These are phyloP conservation scores for Drosophila elegans DNA, from an alignment of 1,140 invertebrate genomes.

Conservation along the genomic window DNA sequence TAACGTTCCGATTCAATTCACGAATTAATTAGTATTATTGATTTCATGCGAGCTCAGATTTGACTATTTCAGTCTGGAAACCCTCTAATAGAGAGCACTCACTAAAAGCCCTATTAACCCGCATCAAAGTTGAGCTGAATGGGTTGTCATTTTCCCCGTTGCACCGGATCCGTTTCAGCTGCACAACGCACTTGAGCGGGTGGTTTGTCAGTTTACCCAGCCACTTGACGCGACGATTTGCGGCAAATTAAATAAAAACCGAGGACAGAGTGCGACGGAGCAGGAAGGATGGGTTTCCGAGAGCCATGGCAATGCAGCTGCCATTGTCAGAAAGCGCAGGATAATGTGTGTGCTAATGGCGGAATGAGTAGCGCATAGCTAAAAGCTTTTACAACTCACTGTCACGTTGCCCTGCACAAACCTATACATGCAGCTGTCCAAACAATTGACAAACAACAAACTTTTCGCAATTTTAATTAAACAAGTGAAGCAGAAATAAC, in stretches of 20 bases:
- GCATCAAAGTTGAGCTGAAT: constrained; percentile 5
- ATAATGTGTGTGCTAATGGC: constrained; percentile 41
- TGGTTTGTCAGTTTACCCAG: constrained; percentile 37
- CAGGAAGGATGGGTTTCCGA: constrained; percentile 30
- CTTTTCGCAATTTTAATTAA: constrained; percentile 41
- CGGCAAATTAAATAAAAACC: constrained; percentile 69
- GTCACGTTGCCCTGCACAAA: constrained; percentile 19
- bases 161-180: constrained; percentile 25
- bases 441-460: constrained; percentile 30
- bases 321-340: constrained; percentile 41
- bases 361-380: constrained; percentile 17
- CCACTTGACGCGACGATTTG: constrained; percentile 64
- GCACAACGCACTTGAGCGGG: constrained; percentile 11
- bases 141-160: neutral
- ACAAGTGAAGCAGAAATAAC: neutral
- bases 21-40: neutral
- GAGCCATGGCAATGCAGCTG: constrained; percentile 37
- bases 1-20: neutral
- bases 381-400: constrained; percentile 55
- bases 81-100: neutral
- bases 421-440: constrained; percentile 12
- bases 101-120: constrained; percentile 16
- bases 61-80: neutral
- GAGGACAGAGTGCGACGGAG: constrained; percentile 1
- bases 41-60: neutral